A percentile compares a stretch with the other conserved stretches of the same genome.
Evolutionary conservation across 1,140 invertebrate genomes (phyloP).

Genomic region (Drosophila melanogaster): DNA sequence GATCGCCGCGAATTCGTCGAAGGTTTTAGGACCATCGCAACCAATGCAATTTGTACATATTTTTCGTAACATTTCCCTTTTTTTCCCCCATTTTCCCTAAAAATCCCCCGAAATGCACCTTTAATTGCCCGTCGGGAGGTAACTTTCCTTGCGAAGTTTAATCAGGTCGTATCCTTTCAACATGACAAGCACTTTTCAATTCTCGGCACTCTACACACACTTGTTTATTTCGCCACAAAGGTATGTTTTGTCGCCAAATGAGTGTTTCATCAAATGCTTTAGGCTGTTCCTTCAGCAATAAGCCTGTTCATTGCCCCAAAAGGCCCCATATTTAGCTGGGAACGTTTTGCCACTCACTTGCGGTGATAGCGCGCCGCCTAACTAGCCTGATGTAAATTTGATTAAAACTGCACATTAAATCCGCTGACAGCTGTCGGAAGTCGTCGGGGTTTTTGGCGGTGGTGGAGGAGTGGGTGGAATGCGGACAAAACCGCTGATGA

Average conservation of each 20-base stretch:
- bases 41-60: constrained; percentile 64
- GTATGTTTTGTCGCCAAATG: too few species aligned
- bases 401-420: constrained; percentile 70
- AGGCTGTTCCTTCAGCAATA: too few species aligned
- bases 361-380: background rate
- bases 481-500: constrained; percentile 56
- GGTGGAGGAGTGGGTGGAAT: background rate
- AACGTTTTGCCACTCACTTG: too few species aligned
- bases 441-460: background rate
- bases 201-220: too few species aligned
- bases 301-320: too few species aligned
- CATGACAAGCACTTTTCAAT: too few species aligned
- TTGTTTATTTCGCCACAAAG: too few species aligned
- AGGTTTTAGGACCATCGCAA: constrained; percentile 62
- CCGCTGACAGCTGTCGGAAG: constrained; percentile 55
- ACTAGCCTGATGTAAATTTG: constrained; percentile 57
- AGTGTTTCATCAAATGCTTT: too few species aligned
- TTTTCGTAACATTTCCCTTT: background rate
- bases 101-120: too few species aligned
- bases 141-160: background rate
- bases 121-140: background rate
- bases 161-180: background rate
- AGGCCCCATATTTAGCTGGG: too few species aligned
- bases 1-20: constrained; percentile 68
- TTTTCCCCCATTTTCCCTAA: background rate